Evolutionary conservation across 2,888 invertebrate genomes (phyloP).

Genomic region (Drosophila helvetica): DNA sequence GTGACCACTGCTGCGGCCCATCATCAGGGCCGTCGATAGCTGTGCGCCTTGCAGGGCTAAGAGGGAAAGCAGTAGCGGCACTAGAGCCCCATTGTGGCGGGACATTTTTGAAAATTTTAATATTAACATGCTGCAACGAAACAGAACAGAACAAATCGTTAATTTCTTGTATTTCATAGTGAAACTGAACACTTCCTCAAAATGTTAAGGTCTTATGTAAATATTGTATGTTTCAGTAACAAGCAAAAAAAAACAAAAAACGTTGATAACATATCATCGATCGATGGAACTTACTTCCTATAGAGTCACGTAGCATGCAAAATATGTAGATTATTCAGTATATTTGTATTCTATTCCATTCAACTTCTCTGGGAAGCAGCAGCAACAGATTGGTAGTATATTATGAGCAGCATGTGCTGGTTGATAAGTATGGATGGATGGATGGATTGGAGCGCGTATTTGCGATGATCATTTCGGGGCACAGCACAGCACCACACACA

Average conservation of each 20-base stretch:
- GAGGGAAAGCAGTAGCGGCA: slow-evolving; percentile 46
- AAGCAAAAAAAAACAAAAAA: slow-evolving; percentile 13
- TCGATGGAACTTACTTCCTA: slow-evolving; percentile 56
- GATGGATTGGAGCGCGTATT: slow-evolving; percentile 28
- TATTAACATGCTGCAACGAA: slow-evolving; percentile 72
- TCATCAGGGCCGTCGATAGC: slow-evolving; percentile 26
- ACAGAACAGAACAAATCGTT: slow-evolving; percentile 13
- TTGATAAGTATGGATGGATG: slow-evolving; percentile 38
- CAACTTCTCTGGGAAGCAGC: slow-evolving; percentile 34
- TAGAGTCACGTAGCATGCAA: slow-evolving; percentile 61
- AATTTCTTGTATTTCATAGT: neutral
- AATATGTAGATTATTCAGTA: slow-evolving; percentile 45
- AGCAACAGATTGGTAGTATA: slow-evolving; percentile 35
- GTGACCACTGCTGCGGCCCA: slow-evolving; percentile 28
- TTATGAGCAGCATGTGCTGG: slow-evolving; percentile 24
- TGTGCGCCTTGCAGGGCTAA: slow-evolving; percentile 45
- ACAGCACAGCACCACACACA: slow-evolving; percentile 37
- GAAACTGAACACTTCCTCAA: slow-evolving; percentile 27
- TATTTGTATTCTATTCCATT: slow-evolving; percentile 60
- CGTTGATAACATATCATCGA: slow-evolving; percentile 15
- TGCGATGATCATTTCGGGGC: slow-evolving; percentile 25
- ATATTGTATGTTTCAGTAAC: slow-evolving; percentile 2
- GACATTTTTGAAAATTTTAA: slow-evolving; percentile 69
- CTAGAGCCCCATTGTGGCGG: slow-evolving; percentile 49
- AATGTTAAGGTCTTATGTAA: neutral